Percentiles rank a stretch among this genome's conserved stretches.
These are phyloP conservation scores for Pararge aegeria DNA, from an alignment of 1,140 invertebrate genomes.

Conservation along the genomic window DNA sequence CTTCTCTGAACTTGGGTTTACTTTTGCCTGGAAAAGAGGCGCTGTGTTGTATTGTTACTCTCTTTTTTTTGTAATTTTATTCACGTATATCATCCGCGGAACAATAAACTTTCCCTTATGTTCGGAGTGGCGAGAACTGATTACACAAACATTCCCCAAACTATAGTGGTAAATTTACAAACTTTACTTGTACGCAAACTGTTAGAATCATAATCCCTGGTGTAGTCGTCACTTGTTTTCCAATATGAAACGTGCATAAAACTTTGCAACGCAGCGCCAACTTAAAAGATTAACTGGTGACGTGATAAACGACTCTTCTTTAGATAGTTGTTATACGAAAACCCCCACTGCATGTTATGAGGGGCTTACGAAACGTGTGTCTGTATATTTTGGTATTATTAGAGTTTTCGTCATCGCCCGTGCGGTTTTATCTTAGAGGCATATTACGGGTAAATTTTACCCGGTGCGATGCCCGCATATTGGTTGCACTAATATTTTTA, in stretches of 20 bases:
- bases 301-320: conserved; percentile 39
- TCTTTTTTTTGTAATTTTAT: too few species aligned
- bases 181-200: background rate
- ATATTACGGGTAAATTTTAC: too few species aligned
- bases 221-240: background rate
- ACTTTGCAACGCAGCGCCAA: conserved; percentile 7
- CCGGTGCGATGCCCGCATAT: too few species aligned
- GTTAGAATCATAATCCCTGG: background rate
- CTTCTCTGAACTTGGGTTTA: too few species aligned
- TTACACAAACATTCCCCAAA: too few species aligned
- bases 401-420: conserved; percentile 19
- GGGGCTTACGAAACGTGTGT: background rate
- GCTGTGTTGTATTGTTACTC: too few species aligned
- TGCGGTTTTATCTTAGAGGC: background rate
- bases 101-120: too few species aligned
- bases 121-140: too few species aligned
- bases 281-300: conserved; percentile 39
- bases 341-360: conserved; percentile 11
- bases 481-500: too few species aligned
- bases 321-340: conserved; percentile 25
- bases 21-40: too few species aligned
- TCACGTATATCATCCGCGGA: too few species aligned
- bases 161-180: too few species aligned
- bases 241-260: background rate
- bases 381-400: background rate